Evolutionary conservation across 2,797 vertebrate genomes (phyloP).

Genomic region (Morelia viridis): DNA sequence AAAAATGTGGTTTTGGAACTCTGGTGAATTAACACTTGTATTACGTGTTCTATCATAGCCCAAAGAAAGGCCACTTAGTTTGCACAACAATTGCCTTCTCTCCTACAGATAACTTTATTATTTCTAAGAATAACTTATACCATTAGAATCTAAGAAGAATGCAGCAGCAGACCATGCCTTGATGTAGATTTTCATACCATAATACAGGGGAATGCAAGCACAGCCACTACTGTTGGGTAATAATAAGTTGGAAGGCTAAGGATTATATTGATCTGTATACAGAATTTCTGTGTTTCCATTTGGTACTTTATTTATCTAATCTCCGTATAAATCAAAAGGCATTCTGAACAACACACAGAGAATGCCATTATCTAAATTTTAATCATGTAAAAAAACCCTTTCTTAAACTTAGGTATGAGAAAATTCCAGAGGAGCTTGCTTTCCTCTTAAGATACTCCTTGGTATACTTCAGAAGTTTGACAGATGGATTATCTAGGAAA

Average conservation of each 20-base stretch:
- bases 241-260: background rate
- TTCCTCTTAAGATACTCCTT: too few relatives aligned
- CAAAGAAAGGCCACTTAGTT: background rate
- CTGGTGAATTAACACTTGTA: background rate
- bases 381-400: background rate
- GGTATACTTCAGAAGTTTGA: too few relatives aligned
- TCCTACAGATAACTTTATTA: background rate
- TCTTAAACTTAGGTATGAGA: background rate
- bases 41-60: background rate
- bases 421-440: background rate
- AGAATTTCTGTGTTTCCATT: background rate
- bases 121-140: background rate
- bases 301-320: background rate
- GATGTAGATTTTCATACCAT: background rate
- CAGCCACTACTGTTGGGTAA: background rate
- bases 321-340: background rate
- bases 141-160: background rate
- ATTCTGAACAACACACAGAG: background rate
- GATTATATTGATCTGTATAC: background rate
- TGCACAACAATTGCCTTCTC: background rate
- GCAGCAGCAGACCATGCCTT: background rate
- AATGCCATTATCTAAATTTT: background rate
- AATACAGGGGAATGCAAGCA: background rate
- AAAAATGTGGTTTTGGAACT: background rate
- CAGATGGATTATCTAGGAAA: too few relatives aligned